Conservation (phyloP, 2,113 vertebrate genomes). For the Oplegnathus fasciatus region DNA sequence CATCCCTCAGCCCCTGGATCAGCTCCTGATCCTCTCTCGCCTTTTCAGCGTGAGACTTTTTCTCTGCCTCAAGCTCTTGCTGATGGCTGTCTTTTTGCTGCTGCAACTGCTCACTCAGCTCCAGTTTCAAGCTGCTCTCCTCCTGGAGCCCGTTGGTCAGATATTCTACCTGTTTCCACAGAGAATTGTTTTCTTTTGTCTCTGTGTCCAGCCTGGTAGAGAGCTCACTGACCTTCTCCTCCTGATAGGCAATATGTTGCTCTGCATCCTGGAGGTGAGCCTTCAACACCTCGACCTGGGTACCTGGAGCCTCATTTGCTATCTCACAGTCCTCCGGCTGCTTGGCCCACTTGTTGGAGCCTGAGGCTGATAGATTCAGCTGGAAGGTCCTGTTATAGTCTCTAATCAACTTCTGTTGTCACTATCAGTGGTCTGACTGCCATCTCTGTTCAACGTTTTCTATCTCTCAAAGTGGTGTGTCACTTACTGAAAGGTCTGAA, state of each 20-base stretch:
- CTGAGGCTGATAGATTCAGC: background rate
- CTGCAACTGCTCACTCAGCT: background rate
- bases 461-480: too few relatives aligned
- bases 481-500: too few relatives aligned
- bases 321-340: background rate
- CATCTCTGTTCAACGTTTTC: too few relatives aligned
- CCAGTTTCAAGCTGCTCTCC: background rate
- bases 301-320: background rate
- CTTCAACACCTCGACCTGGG: background rate
- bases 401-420: too few relatives aligned
- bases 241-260: background rate
- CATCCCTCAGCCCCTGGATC: background rate
- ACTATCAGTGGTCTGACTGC: too few relatives aligned
- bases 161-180: background rate
- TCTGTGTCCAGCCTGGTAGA: background rate
- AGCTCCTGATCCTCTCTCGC: background rate
- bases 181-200: background rate
- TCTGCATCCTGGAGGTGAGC: background rate
- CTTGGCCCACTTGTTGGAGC: too few relatives aligned
- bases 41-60: background rate
- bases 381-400: too few relatives aligned
- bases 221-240: background rate
- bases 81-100: background rate
- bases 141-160: background rate
- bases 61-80: background rate